These are phyloP conservation scores for Odontocolon sp. DNA, from an alignment of 2,888 invertebrate species.

Conservation along the genomic window DNA sequence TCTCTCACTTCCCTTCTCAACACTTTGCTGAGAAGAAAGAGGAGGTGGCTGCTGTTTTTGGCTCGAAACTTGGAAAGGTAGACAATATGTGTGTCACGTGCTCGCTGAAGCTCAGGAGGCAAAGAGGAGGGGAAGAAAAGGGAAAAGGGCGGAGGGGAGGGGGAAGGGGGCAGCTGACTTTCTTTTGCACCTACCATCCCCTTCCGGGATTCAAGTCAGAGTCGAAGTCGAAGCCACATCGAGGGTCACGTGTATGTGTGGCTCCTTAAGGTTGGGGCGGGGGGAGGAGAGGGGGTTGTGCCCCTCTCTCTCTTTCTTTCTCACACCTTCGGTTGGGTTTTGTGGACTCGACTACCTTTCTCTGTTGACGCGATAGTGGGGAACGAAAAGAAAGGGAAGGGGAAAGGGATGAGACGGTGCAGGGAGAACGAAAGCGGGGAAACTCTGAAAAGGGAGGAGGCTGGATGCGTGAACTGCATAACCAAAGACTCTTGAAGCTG, in stretches of 20 bases:
- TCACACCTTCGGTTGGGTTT: background rate
- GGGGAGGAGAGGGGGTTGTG: background rate
- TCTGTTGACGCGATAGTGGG: too few species aligned
- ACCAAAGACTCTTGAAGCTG: constrained; percentile 62
- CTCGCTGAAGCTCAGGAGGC: constrained; percentile 52
- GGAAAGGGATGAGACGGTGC: constrained; percentile 33
- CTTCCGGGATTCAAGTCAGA: constrained; percentile 50
- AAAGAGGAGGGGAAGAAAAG: too few species aligned
- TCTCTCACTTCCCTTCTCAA: background rate
- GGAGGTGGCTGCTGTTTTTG: constrained; percentile 61
- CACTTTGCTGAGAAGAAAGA: background rate
- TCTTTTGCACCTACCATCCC: constrained; percentile 34
- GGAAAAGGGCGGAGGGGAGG: background rate
- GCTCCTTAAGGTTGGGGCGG: constrained; percentile 30
- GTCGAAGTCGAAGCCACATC: constrained; percentile 46
- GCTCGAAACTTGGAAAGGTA: constrained; percentile 67
- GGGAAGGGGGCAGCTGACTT: constrained; percentile 28
- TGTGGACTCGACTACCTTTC: too few species aligned
- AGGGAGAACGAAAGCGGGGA: constrained; percentile 55
- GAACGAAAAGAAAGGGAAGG: background rate
- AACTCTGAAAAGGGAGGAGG: constrained; percentile 59
- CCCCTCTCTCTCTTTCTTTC: background rate
- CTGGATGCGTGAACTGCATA: constrained; percentile 71
- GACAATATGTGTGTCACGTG: constrained; percentile 75
- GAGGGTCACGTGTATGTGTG: constrained; percentile 56